phyloP scores from a whole-genome alignment of 2,888 invertebrate genomes.

The Dexiosoma caninum region DNA sequence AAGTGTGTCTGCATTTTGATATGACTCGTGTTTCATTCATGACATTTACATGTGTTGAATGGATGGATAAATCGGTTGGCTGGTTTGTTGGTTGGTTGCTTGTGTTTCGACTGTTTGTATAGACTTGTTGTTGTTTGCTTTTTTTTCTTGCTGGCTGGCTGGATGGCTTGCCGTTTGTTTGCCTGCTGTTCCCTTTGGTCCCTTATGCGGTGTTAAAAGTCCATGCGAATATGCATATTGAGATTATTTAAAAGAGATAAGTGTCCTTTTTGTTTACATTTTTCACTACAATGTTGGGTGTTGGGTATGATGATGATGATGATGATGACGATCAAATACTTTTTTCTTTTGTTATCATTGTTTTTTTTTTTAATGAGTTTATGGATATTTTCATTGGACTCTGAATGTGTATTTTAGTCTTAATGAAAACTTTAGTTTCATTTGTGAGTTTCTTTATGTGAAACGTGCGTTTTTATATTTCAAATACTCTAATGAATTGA shows the following conservation, averaged over 20 bases:
- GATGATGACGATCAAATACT: conserved; percentile 36
- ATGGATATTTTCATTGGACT: not conserved
- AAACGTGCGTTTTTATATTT: conserved; percentile 22
- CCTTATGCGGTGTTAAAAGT: conserved; percentile 50
- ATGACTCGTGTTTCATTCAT: conserved; percentile 56
- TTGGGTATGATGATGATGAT: conserved; percentile 43
- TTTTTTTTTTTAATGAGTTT: conserved; percentile 18
- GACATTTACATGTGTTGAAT: conserved; percentile 59
- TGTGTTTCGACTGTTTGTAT: conserved; percentile 34
- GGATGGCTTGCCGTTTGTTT: conserved; percentile 16
- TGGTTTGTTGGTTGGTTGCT: conserved; percentile 20
- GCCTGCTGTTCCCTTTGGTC: conserved; percentile 42
- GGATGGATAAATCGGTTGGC: conserved; percentile 39
- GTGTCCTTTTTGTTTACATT: conserved; percentile 51
- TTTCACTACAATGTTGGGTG: conserved; percentile 50
- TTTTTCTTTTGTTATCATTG: not conserved
- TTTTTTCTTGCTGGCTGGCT: not conserved
- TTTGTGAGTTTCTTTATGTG: not conserved
- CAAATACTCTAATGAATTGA: conserved; percentile 32
- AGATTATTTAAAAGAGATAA: conserved; percentile 58
- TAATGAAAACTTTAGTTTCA: conserved; percentile 41
- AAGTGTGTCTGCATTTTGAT: conserved; percentile 42
- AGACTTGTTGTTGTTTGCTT: conserved; percentile 28
- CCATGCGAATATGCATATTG: conserved; percentile 53
- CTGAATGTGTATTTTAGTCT: not conserved